phyloP scores from a whole-genome alignment of 2,797 vertebrate species.

The Malurus leucopterus region DNA sequence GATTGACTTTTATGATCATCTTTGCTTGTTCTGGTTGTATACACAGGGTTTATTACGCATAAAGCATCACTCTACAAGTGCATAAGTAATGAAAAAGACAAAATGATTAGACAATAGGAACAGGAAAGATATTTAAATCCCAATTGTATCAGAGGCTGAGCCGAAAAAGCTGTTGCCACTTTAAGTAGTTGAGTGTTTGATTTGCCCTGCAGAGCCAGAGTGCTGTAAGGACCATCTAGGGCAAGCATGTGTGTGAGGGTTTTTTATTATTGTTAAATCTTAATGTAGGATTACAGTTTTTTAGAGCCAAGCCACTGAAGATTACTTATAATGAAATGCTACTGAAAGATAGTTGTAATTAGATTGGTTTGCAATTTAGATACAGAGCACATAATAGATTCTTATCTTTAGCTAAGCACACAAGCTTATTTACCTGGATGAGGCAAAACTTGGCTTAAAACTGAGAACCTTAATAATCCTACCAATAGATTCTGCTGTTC shows the following conservation, averaged over 20 bases:
- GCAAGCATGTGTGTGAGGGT: fast-evolving
- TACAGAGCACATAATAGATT: background rate
- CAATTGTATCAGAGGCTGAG: background rate
- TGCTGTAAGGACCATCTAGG: slow-evolving; percentile 27
- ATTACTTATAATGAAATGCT: slow-evolving; percentile 29
- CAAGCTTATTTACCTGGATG: slow-evolving; percentile 27
- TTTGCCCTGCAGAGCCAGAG: background rate
- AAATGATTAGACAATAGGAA: background rate
- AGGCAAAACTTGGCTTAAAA: slow-evolving; percentile 50
- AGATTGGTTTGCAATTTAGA: slow-evolving; percentile 21
- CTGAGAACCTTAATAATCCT: slow-evolving; percentile 10
- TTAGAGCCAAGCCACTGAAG: background rate
- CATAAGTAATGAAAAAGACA: background rate
- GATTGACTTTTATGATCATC: background rate
- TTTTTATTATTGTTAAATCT: background rate
- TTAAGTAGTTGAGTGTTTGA: slow-evolving; percentile 6
- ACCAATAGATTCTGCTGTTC: background rate
- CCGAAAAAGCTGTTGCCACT: slow-evolving; percentile 11
- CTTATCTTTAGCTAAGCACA: slow-evolving; percentile 41
- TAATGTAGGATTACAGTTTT: slow-evolving; percentile 12
- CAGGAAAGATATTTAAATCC: slow-evolving; percentile 27
- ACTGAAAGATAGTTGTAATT: slow-evolving; percentile 16
- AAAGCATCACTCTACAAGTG: background rate
- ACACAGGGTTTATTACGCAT: background rate
- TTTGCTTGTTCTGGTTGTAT: background rate